Evolutionary conservation across 1,140 invertebrate species (phyloP), one percentile per base, ranked within the genome.

Genomic region (Elysia chlorotica): DNA sequence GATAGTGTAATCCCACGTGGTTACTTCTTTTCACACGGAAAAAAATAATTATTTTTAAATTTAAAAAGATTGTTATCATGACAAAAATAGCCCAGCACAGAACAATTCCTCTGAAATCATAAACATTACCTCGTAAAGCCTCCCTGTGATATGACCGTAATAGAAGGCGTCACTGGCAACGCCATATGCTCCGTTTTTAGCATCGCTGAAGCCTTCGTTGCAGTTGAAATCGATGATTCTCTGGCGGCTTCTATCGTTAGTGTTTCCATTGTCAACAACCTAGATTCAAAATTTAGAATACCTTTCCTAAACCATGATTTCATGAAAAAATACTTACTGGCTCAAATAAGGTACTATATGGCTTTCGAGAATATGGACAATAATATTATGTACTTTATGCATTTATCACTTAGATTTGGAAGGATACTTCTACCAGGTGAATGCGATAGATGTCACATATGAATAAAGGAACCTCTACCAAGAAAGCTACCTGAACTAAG

Each of bases 81-180:
- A 48, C 10, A 48, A 48, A 48, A 48, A 48, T 48, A 48, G 10
- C 10, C 10, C n/a, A 48, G 10, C 41, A n/a, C n/a, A 48, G 41
- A n/a, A 10, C 41, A 48, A 48, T 48, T 10, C 10, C 41, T 48
- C n/a, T 48, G 10, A 48, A 48, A 14, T 23, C 10, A 59, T 10
- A 59, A 59, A 23, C 28, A 59, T 17, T 59, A 59, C 56, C 31
- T 76, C 54, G 56, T 74, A 79, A 72, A 80, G 74, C 62, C 41
- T 30, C 41, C 72, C 67, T 23, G 78, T 66, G 1, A 56, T 65
- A 21, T 74, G 31, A 2, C 74, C 70, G 25, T 62, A 76, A 61
- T 71, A 80, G 25, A 76, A 76, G 0, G 78, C 79, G 65, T 82
- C 81, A 38, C 68, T 69, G 19, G 75, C 36, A 0, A 77, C 76